phyloP scores from a whole-genome alignment of 2,797 vertebrate genomes.

The Microhierax caerulescens region DNA sequence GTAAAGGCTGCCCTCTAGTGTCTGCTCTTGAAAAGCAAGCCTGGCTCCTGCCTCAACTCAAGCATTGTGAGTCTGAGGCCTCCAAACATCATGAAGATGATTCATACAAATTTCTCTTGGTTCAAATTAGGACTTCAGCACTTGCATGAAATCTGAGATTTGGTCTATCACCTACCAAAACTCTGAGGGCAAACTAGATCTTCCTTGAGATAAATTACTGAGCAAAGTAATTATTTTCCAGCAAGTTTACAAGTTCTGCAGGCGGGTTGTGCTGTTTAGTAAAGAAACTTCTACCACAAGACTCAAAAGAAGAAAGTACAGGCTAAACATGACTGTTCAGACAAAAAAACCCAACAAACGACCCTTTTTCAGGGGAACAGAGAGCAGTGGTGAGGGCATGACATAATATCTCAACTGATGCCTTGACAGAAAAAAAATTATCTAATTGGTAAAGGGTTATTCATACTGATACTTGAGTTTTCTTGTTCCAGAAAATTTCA shows the following conservation, averaged over 20 bases:
- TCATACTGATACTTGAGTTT: background rate
- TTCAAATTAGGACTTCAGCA: background rate
- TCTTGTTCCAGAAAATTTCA: background rate
- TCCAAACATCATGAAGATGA: background rate
- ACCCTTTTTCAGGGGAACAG: background rate
- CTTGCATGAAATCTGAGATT: background rate
- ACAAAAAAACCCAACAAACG: no score
- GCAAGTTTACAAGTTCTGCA: background rate
- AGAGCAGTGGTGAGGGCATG: background rate
- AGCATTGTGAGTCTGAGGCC: accelerated
- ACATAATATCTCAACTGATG: background rate
- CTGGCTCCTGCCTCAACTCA: background rate
- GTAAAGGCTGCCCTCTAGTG: slow-evolving; percentile 32
- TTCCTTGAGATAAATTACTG: background rate
- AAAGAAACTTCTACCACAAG: background rate
- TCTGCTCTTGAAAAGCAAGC: background rate
- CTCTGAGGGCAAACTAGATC: background rate
- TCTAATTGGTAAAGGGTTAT: background rate
- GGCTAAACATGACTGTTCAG: background rate
- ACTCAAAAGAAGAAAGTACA: background rate
- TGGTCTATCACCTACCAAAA: background rate
- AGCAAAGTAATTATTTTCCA: background rate
- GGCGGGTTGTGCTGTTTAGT: background rate
- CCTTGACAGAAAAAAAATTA: background rate
- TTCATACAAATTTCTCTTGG: background rate